A percentile compares a stretch with the other conserved stretches of the same genome.
These are phyloP conservation scores for Lepilemur septentrionalis DNA, from an alignment of 2,797 vertebrate genomes.

Conservation along the genomic window DNA sequence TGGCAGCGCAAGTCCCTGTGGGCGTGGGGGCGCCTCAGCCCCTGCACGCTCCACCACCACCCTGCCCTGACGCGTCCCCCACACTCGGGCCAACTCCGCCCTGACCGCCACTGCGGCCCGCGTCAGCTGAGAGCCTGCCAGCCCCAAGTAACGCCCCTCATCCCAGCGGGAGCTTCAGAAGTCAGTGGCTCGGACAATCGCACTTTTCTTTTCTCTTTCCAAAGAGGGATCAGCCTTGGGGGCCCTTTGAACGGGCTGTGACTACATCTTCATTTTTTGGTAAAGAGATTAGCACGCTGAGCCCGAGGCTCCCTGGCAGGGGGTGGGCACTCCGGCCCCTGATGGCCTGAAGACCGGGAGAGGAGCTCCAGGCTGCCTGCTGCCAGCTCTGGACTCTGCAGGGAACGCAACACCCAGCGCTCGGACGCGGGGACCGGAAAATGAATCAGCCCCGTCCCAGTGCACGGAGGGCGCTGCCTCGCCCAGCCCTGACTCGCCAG, in stretches of 20 bases:
- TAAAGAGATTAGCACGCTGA: conserved; percentile 91
- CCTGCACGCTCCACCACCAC: neutral
- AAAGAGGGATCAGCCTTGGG: conserved; percentile 84
- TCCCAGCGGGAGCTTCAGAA: conserved; percentile 82
- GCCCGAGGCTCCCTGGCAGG: conserved; percentile 86
- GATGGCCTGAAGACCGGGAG: neutral
- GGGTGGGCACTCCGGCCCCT: conserved; percentile 85
- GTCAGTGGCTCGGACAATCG: conserved; percentile 81
- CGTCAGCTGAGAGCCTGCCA: neutral
- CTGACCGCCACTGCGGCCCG: neutral
- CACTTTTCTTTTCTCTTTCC: conserved; percentile 78
- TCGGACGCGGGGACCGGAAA: conserved; percentile 52
- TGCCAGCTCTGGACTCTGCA: neutral
- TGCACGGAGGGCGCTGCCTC: conserved; percentile 68
- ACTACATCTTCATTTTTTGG: conserved; percentile 91
- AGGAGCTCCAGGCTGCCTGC: conserved; percentile 75
- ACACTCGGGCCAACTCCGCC: rapidly evolving
- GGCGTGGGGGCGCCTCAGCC: neutral
- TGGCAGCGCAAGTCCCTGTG: rapidly evolving
- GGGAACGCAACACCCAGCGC: conserved; percentile 24
- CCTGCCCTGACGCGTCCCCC: rapidly evolving
- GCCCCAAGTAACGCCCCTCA: conserved; percentile 33
- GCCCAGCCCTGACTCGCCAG: conserved; percentile 86
- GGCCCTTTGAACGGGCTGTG: conserved; percentile 85
- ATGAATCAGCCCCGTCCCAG: conserved; percentile 69